Base-by-base conservation (phyloP, 2,888 invertebrate species). In the Lasioglossum leucozonium region DNA sequence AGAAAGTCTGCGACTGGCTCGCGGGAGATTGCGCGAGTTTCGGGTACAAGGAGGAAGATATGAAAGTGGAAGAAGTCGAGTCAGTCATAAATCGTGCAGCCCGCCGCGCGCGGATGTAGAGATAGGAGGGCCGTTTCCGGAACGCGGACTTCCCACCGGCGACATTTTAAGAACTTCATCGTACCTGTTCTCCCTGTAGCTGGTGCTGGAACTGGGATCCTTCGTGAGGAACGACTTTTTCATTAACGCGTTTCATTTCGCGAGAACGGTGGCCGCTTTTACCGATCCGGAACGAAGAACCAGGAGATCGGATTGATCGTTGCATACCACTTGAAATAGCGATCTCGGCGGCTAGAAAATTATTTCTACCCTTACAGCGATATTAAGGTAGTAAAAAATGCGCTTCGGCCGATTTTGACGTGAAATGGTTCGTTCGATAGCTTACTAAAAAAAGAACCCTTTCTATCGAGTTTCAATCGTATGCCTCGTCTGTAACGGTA, bases 71-170 rank as follows among this genome's bases (percentile, higher is more conserved):
- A 90, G 90, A 90, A 92, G 91, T 91, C 90, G 88, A 87, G 78
- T 86, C 90, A 91, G 93, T 91, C 90, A 93, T 94, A 94, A 94
- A 94, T 94, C 93, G 92, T 92, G 91, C 89, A 92, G 91, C 92
- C 93, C 91, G 93, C 90, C 89, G 92, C 91, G 89, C 90, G 91
- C 51, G 51, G 91, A 93, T 91, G 91, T 91, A 89, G 92, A 92
- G 93, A 94, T 93, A 93, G 91, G 90, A 89, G 87, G 87, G 90
- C 88, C 90, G 88, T 90, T 92, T 92, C 91, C 92, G 91, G 90
- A 88, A 91, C 88, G 89, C 85, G 84, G 84, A 80, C 86, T 84
- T 58, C 77, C 37, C n/a, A 72, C 77, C 86, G 77, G 79, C 76
- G 82, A 85, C 87, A 79, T 86, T 86, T 88, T 81, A 88, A 85